Base-by-base conservation (phyloP, 1,140 invertebrate genomes). In the Ephestia elutella region DNA sequence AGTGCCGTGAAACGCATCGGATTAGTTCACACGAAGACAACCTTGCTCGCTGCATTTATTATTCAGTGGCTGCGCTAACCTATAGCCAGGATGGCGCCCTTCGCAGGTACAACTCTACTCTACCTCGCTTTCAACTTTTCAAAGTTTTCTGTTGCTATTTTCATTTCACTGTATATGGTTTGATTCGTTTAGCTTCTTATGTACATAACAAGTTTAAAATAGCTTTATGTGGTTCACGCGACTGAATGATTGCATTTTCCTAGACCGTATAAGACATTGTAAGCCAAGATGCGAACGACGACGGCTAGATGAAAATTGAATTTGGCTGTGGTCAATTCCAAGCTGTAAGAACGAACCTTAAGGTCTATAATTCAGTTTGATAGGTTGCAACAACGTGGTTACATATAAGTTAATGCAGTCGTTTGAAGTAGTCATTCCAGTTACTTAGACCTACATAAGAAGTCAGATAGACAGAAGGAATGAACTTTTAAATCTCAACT, bases 31-130 rank as follows among this genome's bases (percentile, higher is more conserved):
- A 71, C 70, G 68, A 65, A 72, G 59, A 75, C 85, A 87, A 82
- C 78, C 81, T 83, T 80, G 82, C 60, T 68, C 63, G 73, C 66
- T 87, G 81, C 85, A 87, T 87, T 73, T 78, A 87, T 86, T 85
- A 87, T 87, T 87, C 82, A 87, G 82, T 80, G 74, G 63, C 80
- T 82, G 75, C 80, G 82, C 79, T 80, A 60, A 71, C 62, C 75
- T 72, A 74, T 73, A 64, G 75, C 65, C 76, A 86, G 82, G 81
- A 87, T 87, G 84, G 82, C 84, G 84, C 79, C 75, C 73, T 82
- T 74, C 78, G 77, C 75, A 84, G 84, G 84, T 87, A 82, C 70
- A 70, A 71, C 76, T 25, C 21, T 25, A 71, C 76, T 25, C 21
- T 25, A 25, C 21, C 21, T 76, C 68, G 38, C 38, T 44, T 44